Conservation (phyloP, 2,113 vertebrate genomes). For the Cygnus atratus region DNA sequence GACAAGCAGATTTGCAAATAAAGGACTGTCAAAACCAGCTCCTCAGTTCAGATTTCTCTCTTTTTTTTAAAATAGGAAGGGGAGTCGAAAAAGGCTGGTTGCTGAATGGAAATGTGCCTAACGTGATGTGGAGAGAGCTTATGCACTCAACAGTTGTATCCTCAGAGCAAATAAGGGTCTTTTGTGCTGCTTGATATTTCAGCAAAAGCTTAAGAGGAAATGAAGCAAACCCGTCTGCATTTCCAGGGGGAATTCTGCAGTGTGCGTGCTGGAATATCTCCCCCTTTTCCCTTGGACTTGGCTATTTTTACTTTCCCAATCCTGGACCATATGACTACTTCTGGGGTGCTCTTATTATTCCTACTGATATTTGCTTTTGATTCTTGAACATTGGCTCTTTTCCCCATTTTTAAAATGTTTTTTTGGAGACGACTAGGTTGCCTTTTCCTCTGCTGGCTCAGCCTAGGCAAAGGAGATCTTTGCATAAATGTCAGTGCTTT, state of each 20-base stretch:
- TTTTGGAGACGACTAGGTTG: neutral
- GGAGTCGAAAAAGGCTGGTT: neutral
- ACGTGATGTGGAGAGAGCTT: neutral
- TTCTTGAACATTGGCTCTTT: neutral
- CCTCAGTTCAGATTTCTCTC: neutral
- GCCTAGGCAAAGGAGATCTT: neutral
- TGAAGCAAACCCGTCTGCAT: neutral
- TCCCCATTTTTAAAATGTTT: neutral
- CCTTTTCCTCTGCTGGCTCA: neutral
- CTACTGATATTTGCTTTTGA: neutral
- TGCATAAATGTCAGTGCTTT: neutral
- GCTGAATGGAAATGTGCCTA: neutral
- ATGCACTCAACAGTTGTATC: constrained; percentile 38
- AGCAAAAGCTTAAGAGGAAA: constrained; percentile 60
- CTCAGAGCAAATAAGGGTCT: neutral
- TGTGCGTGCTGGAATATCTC: neutral
- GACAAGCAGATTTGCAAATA: constrained; percentile 17
- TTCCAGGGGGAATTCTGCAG: constrained; percentile 35
- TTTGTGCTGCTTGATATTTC: constrained; percentile 32
- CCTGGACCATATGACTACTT: neutral
- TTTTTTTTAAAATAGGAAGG: neutral
- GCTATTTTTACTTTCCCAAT: neutral
- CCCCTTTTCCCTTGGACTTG: neutral
- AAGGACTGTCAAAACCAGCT: neutral
- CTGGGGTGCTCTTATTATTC: neutral